These are phyloP conservation scores for Drosophila fulvimacula DNA, from an alignment of 2,888 invertebrate species.

Conservation along the genomic window DNA sequence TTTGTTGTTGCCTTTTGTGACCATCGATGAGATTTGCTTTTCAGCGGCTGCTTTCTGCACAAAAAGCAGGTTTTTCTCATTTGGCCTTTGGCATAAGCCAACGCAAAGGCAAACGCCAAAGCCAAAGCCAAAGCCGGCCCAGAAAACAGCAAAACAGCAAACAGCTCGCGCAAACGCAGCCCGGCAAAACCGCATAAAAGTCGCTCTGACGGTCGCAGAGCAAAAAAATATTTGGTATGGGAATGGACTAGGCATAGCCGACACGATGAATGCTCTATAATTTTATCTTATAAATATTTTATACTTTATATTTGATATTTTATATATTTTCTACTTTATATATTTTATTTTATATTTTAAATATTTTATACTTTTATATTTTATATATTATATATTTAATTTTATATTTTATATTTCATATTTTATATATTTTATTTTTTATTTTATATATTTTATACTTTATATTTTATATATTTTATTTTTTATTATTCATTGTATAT, in stretches of 20 bases:
- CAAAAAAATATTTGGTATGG: conserved; percentile 17
- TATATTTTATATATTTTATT: background rate
- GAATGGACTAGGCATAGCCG: background rate
- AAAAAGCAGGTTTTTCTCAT: conserved; percentile 63
- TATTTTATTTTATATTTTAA: no score
- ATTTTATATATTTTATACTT: background rate
- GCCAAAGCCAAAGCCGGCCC: conserved; percentile 55
- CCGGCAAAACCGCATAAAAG: conserved; percentile 63
- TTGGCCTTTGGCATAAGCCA: conserved; percentile 78
- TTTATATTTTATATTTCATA: background rate
- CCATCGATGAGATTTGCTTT: conserved; percentile 52
- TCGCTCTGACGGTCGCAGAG: conserved; percentile 50
- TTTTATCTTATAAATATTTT: background rate
- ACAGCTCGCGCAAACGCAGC: conserved; percentile 26
- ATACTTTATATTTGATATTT: no score
- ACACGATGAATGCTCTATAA: conserved; percentile 23
- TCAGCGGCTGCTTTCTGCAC: conserved; percentile 28
- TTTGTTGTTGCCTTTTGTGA: conserved; percentile 23
- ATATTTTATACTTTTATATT: no score
- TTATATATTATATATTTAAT: background rate
- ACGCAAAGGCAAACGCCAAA: conserved; percentile 66
- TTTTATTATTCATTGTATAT: background rate
- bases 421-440: background rate
- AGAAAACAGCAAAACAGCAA: conserved; percentile 48
- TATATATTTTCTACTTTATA: background rate